These are phyloP conservation scores for Herminia tarsipennalis DNA, from an alignment of 2,888 invertebrate genomes.

Conservation along the genomic window DNA sequence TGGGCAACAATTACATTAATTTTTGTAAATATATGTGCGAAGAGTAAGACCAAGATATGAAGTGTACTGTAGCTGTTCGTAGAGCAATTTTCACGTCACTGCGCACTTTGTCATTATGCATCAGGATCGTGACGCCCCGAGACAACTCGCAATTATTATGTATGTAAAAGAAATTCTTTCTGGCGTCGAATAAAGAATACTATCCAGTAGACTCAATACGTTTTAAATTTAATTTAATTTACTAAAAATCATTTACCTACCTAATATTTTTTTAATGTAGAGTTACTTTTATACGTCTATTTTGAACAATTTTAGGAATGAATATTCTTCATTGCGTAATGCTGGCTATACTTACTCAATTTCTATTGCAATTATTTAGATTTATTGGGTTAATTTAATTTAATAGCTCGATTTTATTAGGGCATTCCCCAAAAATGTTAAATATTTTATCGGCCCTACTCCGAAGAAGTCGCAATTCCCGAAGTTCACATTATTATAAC, in stretches of 20 bases:
- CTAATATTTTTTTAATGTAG: not conserved
- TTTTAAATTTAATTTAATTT: not conserved
- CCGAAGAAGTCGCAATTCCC: constrained; percentile 78
- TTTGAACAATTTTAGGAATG: not conserved
- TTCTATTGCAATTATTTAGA: constrained; percentile 14
- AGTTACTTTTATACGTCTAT: not conserved
- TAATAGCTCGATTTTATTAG: constrained; percentile 33
- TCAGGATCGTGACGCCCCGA: constrained; percentile 84
- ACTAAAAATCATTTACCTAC: not conserved
- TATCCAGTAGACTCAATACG: constrained; percentile 50
- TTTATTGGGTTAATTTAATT: constrained; percentile 30
- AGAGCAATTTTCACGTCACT: constrained; percentile 84
- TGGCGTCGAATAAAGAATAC: constrained; percentile 62
- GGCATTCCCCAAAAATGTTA: constrained; percentile 37
- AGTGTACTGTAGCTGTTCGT: constrained; percentile 54
- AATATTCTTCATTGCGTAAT: too few species aligned
- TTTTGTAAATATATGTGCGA: constrained; percentile 45
- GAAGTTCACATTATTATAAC: constrained; percentile 86
- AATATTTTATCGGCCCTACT: constrained; percentile 65
- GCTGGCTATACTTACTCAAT: not conserved
- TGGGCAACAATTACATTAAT: constrained; percentile 46
- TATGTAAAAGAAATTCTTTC: constrained; percentile 84
- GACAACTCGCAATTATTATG: constrained; percentile 85
- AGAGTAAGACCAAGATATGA: constrained; percentile 31
- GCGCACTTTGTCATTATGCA: constrained; percentile 84